Evolutionary conservation across 1,140 invertebrate species (phyloP), one percentile per base, ranked within the genome.

Genomic region (Drosophila erecta): DNA sequence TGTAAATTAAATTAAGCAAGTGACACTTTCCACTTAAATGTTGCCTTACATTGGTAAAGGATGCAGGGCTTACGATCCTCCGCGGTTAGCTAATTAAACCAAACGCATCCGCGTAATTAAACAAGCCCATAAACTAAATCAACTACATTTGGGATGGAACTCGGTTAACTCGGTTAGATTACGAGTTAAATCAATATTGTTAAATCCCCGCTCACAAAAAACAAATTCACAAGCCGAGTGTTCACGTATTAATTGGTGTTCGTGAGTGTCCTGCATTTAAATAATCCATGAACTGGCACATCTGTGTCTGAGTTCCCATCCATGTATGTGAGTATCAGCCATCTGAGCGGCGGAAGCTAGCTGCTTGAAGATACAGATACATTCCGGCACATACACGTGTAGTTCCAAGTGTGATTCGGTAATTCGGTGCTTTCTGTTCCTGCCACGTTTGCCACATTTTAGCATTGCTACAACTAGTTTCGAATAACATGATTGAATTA

Each of bases 171-270:
- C 1, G 17, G 17, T 17, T 17, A 17, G 17, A 17, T 17, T 17
- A 17, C 17, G 17, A 17, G 62, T 69, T 77, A 41, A 61, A 81
- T 81, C 75, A 74, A 81, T 76, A 77, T 57, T 62, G 58, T 53
- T 58, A 58, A 77, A 27, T 60, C 49, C 59, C 49, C 38, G 17
- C 30, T 49, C 30, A 33, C 40, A 55, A 33, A 46, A 47, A 59
- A 49, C 33, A 30, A 46, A 46, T 27, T 47, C 30, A 33, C 35
- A 67, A 56, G 27, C 12, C 35, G 2, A 20, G 27, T 33, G 37
- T 64, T 67, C 44, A 27, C 30, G 30, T 37, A 73, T 70, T 67
- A 70, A 70, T 57, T 70, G 66, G 33, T 49, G 64, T 69, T 55
- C 64, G 66, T 70, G 64, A 38, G 50, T 47, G 20, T 35, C 40